These are phyloP conservation scores for Propithecus deckenii DNA, from an alignment of 2,797 vertebrate species.

Conservation along the genomic window DNA sequence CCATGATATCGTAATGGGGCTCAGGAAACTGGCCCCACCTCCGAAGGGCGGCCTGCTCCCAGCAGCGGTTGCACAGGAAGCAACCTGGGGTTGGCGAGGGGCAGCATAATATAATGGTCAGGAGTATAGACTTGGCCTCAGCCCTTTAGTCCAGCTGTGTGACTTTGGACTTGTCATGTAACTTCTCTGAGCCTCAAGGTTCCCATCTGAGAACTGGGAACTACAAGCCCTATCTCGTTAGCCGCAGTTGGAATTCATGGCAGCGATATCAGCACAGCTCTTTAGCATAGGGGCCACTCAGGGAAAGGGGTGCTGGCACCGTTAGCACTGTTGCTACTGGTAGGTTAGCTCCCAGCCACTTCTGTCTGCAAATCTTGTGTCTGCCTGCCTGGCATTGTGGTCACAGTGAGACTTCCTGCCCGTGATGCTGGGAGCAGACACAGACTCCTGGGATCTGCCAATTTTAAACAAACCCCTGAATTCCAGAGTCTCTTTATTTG, in stretches of 20 bases:
- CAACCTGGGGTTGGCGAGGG: too few species aligned
- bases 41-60: not conserved
- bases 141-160: not conserved
- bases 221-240: too few species aligned
- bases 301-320: accelerated
- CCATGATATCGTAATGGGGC: accelerated
- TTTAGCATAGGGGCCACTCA: accelerated
- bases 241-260: not conserved
- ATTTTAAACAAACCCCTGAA: not conserved
- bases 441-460: not conserved
- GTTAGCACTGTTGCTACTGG: accelerated
- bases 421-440: too few species aligned
- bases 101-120: accelerated
- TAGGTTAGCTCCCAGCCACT: not conserved
- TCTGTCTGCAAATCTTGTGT: not conserved
- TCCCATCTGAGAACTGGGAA: not conserved
- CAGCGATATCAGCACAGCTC: accelerated
- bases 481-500: constrained; percentile 9
- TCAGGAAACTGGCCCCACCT: not conserved
- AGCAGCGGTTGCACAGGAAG: not conserved
- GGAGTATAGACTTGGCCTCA: not conserved
- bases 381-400: not conserved
- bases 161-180: not conserved
- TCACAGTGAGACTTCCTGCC: not conserved
- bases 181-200: not conserved